Evolutionary conservation across 2,888 invertebrate genomes (phyloP).

Genomic region (Synergus itoensis): DNA sequence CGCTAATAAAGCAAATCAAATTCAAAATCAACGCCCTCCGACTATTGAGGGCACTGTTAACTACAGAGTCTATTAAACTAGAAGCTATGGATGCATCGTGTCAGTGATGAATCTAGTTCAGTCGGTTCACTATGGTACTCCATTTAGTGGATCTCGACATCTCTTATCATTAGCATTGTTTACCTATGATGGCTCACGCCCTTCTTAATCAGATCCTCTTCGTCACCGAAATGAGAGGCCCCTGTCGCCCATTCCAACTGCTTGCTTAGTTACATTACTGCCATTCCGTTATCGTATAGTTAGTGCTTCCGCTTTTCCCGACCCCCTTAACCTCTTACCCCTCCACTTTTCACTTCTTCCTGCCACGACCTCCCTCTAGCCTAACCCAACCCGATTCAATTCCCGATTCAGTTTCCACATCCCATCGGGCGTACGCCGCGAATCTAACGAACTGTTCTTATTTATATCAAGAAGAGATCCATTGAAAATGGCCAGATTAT

Average conservation of each 20-base stretch:
- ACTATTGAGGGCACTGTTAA: slow-evolving; percentile 42
- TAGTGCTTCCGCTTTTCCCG: slow-evolving; percentile 18
- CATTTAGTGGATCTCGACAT: slow-evolving; percentile 42
- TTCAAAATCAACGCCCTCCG: slow-evolving; percentile 45
- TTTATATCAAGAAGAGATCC: slow-evolving; percentile 38
- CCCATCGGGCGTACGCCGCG: slow-evolving; percentile 8
- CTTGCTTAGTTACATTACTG: slow-evolving; percentile 37
- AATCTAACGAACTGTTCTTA: slow-evolving; percentile 51
- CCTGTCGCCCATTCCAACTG: slow-evolving; percentile 42
- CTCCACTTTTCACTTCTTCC: background rate
- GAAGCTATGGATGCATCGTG: slow-evolving; percentile 4
- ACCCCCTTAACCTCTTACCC: background rate
- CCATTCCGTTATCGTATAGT: slow-evolving; percentile 28
- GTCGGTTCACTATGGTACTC: background rate
- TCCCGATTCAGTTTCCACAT: slow-evolving; percentile 42
- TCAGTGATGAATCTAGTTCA: slow-evolving; percentile 48
- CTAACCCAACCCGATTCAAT: slow-evolving; percentile 18
- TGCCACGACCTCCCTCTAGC: background rate
- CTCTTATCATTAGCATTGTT: slow-evolving; percentile 63
- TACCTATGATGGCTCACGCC: slow-evolving; percentile 49
- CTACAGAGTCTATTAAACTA: slow-evolving; percentile 6
- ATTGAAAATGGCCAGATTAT: slow-evolving; percentile 46
- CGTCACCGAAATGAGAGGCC: slow-evolving; percentile 53
- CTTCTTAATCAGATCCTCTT: slow-evolving; percentile 61
- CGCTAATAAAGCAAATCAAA: slow-evolving; percentile 51